Conservation (phyloP, 2,888 invertebrate species). For the Auanema freiburgensis region DNA sequence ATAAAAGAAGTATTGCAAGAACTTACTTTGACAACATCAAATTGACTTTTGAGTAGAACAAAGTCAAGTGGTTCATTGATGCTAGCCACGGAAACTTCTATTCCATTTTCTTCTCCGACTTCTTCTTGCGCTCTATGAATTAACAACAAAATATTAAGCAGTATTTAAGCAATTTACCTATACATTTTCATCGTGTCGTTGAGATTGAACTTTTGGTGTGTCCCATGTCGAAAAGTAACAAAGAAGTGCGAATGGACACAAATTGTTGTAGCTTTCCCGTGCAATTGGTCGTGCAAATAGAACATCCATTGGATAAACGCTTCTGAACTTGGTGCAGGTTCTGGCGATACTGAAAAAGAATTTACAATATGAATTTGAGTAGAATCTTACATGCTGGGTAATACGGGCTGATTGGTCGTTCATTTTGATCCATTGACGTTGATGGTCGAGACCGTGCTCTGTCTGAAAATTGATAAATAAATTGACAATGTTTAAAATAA, state of each 20-base stretch:
- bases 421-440: conserved; percentile 22
- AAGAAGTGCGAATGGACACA: conserved; percentile 32
- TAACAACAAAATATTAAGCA: conserved; percentile 28
- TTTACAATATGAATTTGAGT: conserved; percentile 27
- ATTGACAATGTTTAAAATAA: no score
- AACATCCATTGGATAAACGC: conserved; percentile 32
- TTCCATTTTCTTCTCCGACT: conserved; percentile 21
- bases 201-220: conserved; percentile 31
- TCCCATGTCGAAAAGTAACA: conserved; percentile 32
- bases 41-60: conserved; percentile 30
- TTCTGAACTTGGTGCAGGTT: conserved; percentile 32
- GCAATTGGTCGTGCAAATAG: conserved; percentile 22
- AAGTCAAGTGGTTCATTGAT: conserved; percentile 34
- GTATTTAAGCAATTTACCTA: conserved; percentile 23
- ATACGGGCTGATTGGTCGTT: no score
- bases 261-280: conserved; percentile 30
- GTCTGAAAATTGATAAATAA: no score
- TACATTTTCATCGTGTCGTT: conserved; percentile 29
- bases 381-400: conserved; percentile 26
- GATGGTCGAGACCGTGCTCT: conserved; percentile 23
- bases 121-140: conserved; percentile 26
- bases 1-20: conserved; percentile 33
- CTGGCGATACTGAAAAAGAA: conserved; percentile 30
- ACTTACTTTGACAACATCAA: conserved; percentile 31
- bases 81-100: conserved; percentile 26